Conservation (phyloP, 2,888 invertebrate genomes). For the Cataglyphis cursor region DNA sequence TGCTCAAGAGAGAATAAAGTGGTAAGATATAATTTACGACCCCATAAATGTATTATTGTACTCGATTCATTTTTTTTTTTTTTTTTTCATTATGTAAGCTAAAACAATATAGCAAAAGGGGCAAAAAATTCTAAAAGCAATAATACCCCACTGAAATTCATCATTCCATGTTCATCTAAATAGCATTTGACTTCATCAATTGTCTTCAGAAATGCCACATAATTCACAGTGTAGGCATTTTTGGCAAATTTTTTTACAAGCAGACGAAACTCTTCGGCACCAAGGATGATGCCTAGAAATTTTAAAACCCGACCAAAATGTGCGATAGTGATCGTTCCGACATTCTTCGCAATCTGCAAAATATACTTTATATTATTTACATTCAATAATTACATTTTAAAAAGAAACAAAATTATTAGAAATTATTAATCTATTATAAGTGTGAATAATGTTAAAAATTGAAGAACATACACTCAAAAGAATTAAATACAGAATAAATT, state of each 20-base stretch:
- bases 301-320: constrained; percentile 92
- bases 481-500: constrained; percentile 1
- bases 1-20: constrained; percentile 71
- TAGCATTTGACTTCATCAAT: constrained; percentile 90
- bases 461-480: neutral
- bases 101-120: neutral
- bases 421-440: neutral
- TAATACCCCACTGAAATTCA: constrained; percentile 88
- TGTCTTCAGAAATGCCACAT: constrained; percentile 91
- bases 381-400: neutral
- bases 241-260: constrained; percentile 92
- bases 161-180: constrained; percentile 87
- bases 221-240: constrained; percentile 93
- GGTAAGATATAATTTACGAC: neutral
- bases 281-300: constrained; percentile 91
- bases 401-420: neutral
- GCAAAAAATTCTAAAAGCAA: neutral
- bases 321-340: constrained; percentile 92
- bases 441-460: neutral
- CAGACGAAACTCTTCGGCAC: constrained; percentile 91
- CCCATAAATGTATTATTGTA: neutral
- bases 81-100: neutral
- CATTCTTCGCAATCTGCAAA: constrained; percentile 91
- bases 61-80: neutral
- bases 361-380: neutral